Evolutionary conservation across 2,888 invertebrate species (phyloP), one percentile per base, ranked within the genome.

Genomic region (Drosophila tanythrix): DNA sequence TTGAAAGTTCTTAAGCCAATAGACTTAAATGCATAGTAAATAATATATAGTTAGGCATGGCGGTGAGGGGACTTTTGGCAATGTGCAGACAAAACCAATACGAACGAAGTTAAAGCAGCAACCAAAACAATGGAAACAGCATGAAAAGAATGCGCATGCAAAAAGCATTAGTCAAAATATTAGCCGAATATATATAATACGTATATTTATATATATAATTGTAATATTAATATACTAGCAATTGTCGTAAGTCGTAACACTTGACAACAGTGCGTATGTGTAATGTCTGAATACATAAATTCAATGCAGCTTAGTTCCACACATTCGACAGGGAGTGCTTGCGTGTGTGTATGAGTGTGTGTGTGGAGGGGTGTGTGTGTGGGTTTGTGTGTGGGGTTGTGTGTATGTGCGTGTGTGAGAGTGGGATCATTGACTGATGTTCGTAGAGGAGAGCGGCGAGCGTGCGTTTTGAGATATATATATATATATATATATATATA

Each of bases 151-250:
- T 74, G 71, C 48, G 74, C 66, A 74, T 29, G 40, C 57, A 57
- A 40, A 31, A 69, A 53, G 85, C 76, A 82, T 80, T 88, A 84
- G 88, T 75, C 59, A 70, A 88, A 85, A 83, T 77, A 74, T 74
- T 88, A 88, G 77, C 77, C 74, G 68, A 82, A 83, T 69, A 76
- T 29, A 70, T 36, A 68, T 33, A 70, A 63, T 79, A 80, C 63
- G 69, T 29, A 64, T 35, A 65, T 27, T 65, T 43, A 70, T 61
- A 67, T 64, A 61, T 67, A 67, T 82, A 79, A 74, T 64, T 76
- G 58, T 72, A 73, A 64, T 70, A 57, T 53, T 71, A 81, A 73
- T 51, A 48, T 65, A 73, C 76, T 81, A 73, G 70, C 69, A 83
- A 72, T 64, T 69, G 61, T 64, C 67, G 61, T 76, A 83, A 88